Evolutionary conservation across 2,113 vertebrate genomes (phyloP).

Genomic region (Spea multiplicata): DNA sequence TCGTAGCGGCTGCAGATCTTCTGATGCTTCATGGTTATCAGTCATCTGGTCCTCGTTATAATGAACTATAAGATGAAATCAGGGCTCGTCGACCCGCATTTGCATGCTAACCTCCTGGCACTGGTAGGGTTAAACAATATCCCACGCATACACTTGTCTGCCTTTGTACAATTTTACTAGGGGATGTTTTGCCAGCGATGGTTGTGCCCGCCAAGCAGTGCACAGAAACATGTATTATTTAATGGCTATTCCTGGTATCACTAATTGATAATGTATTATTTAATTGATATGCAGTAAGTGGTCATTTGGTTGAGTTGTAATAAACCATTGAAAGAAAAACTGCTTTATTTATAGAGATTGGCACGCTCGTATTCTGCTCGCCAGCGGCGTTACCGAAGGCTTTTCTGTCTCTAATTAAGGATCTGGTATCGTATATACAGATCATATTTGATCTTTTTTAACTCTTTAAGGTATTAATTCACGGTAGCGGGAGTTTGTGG

Average conservation of each 20-base stretch:
- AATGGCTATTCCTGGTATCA: slow-evolving; percentile 44
- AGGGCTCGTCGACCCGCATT: too few species aligned
- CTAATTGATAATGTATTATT: slow-evolving; percentile 46
- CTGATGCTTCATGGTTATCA: too few species aligned
- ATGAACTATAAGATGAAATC: too few species aligned
- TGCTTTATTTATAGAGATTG: not conserved
- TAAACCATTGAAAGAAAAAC: slow-evolving; percentile 16
- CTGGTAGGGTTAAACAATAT: too few species aligned
- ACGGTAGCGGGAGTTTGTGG: too few species aligned
- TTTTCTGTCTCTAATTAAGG: not conserved
- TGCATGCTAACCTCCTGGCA: too few species aligned
- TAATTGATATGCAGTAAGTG: slow-evolving; percentile 36
- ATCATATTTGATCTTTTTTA: not conserved
- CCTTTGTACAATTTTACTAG: slow-evolving; percentile 7
- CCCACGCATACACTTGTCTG: too few species aligned
- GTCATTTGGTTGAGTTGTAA: slow-evolving; percentile 30
- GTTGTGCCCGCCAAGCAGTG: slow-evolving; percentile 17
- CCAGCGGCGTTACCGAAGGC: too few species aligned
- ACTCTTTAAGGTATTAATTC: not conserved
- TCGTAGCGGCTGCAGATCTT: too few species aligned
- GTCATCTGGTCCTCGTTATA: too few species aligned
- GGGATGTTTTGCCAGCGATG: slow-evolving; percentile 8
- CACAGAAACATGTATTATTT: slow-evolving; percentile 45
- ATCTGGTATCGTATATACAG: not conserved
- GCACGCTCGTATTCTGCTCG: too few species aligned